Base-by-base conservation (phyloP, 2,797 vertebrate species). In the Phalloptychus januarius region DNA sequence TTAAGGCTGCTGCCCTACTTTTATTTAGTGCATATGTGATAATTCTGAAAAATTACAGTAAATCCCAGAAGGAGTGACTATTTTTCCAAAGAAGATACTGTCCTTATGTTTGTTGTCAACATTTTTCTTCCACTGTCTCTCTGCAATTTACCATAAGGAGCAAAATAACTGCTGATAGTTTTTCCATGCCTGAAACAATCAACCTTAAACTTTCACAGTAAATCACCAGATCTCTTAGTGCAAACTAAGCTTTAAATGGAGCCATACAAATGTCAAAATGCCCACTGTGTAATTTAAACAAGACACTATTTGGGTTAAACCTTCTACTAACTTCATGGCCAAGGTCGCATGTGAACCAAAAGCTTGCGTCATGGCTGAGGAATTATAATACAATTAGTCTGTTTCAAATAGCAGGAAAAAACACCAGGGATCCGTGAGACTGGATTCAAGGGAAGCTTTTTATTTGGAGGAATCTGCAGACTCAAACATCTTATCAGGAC, bases 361-460 rank as follows among this genome's bases (percentile, higher is more conserved):
- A 80, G 76, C 73, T 86, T 79, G 88, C 77, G 86, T 91, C 88
- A 75, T 33, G 77, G 84, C 81, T 75, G 76, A 88, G 76, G 84
- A 89, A 86, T 82, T 85, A 90, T 83, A 86, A 88, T 79, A 91
- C 83, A 92, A 92, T 93, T 88, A 92, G 85, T 92, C 87, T 88
- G 71, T 89, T 93, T 92, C 75, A 72, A 89, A 86, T 78, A 92
- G 90, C 89, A 80, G 84, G 76, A 82, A 63, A 71, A 46, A 75
- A 75, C 85, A 89, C 71, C 42, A 56, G 83, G 85, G 85, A 90
- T 88, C 88, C 82, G 76, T 74, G 46, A 88, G 84, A 81, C 83
- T 79, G 61, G 85, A 86, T 91, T 90, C 87, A 93, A 85, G 84
- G 77, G 76, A 80, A 83, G 88, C 78, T 83, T 89, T 44, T 92